Conservation (phyloP, 2,113 vertebrate genomes). For the Nothoprocta perdicaria region DNA sequence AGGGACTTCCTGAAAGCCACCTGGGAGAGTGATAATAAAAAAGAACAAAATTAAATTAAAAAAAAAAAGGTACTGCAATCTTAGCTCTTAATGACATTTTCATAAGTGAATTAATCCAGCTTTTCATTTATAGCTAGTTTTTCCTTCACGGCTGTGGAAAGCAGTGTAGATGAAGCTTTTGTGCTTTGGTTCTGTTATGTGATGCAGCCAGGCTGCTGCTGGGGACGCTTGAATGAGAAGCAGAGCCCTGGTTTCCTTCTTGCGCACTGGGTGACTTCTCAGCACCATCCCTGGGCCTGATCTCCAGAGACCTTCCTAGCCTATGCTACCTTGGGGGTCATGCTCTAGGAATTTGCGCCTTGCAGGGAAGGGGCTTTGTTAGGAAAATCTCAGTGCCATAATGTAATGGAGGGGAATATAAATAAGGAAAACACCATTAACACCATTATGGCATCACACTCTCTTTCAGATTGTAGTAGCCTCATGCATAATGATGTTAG, state of each 20-base stretch:
- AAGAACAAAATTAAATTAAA: conserved; percentile 49
- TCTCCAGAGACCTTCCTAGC: neutral
- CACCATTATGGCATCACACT: neutral
- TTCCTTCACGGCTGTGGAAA: neutral
- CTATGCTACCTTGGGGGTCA: neutral
- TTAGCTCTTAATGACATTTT: neutral
- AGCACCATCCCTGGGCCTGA: neutral
- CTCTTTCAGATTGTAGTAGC: neutral
- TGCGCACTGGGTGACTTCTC: neutral
- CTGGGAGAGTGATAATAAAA: conserved; percentile 62
- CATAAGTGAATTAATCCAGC: conserved; percentile 4
- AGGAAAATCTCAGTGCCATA: neutral
- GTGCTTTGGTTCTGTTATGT: neutral
- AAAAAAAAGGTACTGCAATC: neutral
- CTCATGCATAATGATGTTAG: rapidly evolving
- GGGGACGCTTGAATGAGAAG: neutral
- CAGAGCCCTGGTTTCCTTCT: neutral
- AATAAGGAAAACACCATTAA: neutral
- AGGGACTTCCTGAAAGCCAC: conserved; percentile 54
- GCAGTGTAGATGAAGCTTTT: neutral
- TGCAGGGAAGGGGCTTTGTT: neutral
- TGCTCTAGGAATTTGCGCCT: neutral
- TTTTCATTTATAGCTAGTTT: conserved; percentile 1
- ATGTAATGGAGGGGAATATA: neutral
- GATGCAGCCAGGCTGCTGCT: neutral